Conservation (phyloP, 1,140 invertebrate species). For the Cheumatopsyche charites region DNA sequence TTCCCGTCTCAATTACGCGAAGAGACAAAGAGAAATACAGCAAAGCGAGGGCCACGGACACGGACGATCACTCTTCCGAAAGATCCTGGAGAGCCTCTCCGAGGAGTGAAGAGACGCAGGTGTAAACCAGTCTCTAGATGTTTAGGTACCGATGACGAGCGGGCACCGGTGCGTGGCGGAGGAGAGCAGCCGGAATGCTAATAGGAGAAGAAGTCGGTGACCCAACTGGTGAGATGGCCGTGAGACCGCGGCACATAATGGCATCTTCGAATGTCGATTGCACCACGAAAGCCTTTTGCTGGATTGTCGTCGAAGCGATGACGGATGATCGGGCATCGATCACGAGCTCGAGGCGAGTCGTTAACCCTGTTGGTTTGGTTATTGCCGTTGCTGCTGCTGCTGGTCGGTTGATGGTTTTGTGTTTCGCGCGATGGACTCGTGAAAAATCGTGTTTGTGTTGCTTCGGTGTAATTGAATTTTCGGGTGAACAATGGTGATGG, state of each 20-base stretch:
- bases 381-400: no score
- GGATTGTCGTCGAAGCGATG: not conserved
- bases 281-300: not conserved
- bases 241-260: conserved; percentile 4
- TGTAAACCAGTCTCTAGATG: conserved; percentile 12
- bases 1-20: no score
- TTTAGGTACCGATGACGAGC: not conserved
- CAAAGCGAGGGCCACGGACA: not conserved
- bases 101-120: conserved; percentile 10
- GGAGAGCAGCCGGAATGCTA: conserved; percentile 24
- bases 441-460: no score
- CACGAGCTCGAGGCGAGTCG: not conserved
- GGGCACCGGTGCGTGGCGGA: conserved; percentile 19
- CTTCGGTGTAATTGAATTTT: no score
- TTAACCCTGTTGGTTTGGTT: no score
- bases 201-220: conserved; percentile 27
- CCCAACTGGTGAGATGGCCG: conserved; percentile 16
- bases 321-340: not conserved
- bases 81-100: conserved; percentile 13
- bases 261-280: conserved; percentile 22
- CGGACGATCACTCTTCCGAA: not conserved
- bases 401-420: no score
- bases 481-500: no score
- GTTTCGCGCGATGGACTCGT: no score
- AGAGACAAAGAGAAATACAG: no score